Conservation (phyloP, 2,113 vertebrate genomes). For the Naja naja region DNA sequence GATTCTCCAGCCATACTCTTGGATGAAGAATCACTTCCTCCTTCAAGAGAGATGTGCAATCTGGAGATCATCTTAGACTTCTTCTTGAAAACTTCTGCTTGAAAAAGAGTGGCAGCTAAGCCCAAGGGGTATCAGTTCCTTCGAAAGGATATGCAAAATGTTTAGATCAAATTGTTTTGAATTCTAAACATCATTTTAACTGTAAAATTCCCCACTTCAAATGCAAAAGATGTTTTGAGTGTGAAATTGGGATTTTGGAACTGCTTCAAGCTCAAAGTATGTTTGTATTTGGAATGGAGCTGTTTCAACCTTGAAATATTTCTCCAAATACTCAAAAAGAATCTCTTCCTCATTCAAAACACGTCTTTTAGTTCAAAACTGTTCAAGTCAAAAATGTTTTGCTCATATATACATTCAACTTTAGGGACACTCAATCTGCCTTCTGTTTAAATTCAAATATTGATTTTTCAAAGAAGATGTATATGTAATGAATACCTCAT, state of each 20-base stretch:
- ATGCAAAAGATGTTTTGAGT: neutral
- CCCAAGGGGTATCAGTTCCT: neutral
- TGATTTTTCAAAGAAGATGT: neutral
- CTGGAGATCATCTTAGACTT: neutral
- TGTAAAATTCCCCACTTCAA: neutral
- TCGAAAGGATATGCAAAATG: neutral
- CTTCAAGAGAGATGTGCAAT: neutral
- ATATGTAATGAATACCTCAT: neutral
- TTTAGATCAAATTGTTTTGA: neutral
- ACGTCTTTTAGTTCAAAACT: neutral
- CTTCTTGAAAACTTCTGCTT: neutral
- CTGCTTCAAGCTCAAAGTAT: neutral
- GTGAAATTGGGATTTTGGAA: neutral
- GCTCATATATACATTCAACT: neutral
- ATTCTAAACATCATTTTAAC: neutral
- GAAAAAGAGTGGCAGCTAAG: neutral
- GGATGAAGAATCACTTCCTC: neutral
- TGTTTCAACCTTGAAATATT: neutral
- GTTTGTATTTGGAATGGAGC: neutral
- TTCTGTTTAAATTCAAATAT: neutral
- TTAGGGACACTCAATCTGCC: neutral
- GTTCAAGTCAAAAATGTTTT: neutral
- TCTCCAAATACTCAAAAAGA: neutral
- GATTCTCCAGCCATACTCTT: neutral
- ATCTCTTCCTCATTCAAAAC: neutral